Conservation (phyloP, 2,797 vertebrate species). For the Cephalopachus bancanus region DNA sequence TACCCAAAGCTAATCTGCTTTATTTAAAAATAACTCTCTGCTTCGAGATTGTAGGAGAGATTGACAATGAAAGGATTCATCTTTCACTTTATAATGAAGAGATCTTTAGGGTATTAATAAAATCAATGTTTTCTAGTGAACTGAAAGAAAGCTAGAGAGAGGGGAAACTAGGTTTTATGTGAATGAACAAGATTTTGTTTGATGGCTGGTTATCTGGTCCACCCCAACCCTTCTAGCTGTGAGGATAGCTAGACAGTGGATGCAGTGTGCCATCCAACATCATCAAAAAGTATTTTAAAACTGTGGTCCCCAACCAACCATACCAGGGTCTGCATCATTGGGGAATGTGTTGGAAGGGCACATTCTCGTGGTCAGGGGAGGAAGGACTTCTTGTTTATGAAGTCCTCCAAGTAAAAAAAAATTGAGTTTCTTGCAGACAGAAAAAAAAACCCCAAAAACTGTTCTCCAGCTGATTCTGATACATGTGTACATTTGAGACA, state of each 20-base stretch:
- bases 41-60: background rate
- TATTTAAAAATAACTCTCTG: background rate
- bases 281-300: background rate
- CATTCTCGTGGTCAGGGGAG: background rate
- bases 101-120: background rate
- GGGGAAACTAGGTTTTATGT: background rate
- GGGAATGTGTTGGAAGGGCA: background rate
- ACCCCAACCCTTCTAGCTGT: background rate
- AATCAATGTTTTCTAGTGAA: constrained; percentile 32
- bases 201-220: background rate
- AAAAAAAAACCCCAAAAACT: background rate
- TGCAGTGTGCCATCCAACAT: background rate
- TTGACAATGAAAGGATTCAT: background rate
- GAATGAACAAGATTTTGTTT: background rate
- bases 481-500: background rate
- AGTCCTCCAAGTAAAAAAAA: background rate
- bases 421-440: background rate
- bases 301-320: background rate
- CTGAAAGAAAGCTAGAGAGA: background rate
- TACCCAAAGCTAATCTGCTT: background rate
- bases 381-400: background rate
- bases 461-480: background rate
- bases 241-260: background rate
- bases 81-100: constrained; percentile 18
- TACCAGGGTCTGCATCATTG: background rate